A percentile compares a stretch with the other conserved stretches of the same genome.
These are phyloP conservation scores for Drosophila mimetica DNA, from an alignment of 2,888 invertebrate species.

Conservation along the genomic window DNA sequence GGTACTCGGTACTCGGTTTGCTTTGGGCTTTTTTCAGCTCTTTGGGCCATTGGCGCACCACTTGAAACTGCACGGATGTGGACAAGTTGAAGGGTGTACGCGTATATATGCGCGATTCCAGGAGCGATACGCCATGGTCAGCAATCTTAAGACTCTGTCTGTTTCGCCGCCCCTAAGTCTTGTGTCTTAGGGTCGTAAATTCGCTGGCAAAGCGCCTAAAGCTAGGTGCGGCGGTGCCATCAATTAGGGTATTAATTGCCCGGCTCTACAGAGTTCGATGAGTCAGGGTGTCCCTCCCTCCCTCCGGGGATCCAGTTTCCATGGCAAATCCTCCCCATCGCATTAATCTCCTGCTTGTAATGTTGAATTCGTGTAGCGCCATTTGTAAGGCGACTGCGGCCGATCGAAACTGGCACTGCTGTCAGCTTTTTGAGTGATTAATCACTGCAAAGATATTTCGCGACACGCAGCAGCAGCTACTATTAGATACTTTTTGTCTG, in stretches of 20 bases:
- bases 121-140: conserved; percentile 30
- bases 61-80: conserved; percentile 38
- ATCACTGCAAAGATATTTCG: conserved; percentile 64
- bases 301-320: background rate
- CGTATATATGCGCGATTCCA: conserved; percentile 6
- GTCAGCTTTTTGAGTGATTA: conserved; percentile 74
- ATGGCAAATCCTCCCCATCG: background rate
- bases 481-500: conserved; percentile 76
- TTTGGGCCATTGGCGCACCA: conserved; percentile 10
- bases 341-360: conserved; percentile 55
- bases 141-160: conserved; percentile 45
- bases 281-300: too few species aligned
- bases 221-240: conserved; percentile 67
- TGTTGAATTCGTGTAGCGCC: conserved; percentile 77
- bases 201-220: conserved; percentile 50
- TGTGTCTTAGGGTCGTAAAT: conserved; percentile 68
- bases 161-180: conserved; percentile 68
- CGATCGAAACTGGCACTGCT: conserved; percentile 33
- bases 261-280: conserved; percentile 24
- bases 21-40: conserved; percentile 3
- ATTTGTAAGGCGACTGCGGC: conserved; percentile 67
- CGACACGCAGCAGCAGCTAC: conserved; percentile 68
- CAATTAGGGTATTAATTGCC: conserved; percentile 68
- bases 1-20: conserved; percentile 17
- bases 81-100: conserved; percentile 69